Evolutionary conservation across 2,113 vertebrate species (phyloP).

Genomic region (Poecile atricapillus): DNA sequence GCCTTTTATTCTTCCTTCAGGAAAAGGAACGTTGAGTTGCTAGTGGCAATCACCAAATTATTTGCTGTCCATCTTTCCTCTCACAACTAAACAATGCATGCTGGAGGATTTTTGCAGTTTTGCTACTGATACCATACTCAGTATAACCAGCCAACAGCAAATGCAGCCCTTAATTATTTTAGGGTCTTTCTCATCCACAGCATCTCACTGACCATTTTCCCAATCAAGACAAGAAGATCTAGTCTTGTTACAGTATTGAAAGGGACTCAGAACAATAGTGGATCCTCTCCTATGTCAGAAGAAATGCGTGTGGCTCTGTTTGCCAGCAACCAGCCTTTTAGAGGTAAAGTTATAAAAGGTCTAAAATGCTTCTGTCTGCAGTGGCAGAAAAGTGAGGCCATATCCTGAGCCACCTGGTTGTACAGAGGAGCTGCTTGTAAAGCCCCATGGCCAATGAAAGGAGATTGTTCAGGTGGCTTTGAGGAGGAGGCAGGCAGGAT

Average conservation of each 20-base stretch:
- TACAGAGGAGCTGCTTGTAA: background rate
- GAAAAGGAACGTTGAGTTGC: background rate
- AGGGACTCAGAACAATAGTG: background rate
- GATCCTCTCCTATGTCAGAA: background rate
- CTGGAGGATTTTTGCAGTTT: background rate
- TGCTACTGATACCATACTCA: background rate
- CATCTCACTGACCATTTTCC: background rate
- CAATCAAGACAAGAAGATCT: background rate
- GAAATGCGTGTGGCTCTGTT: background rate
- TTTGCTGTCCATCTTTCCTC: background rate
- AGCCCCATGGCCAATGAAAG: conserved; percentile 62
- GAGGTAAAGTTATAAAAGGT: background rate
- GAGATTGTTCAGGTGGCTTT: conserved; percentile 68
- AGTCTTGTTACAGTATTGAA: background rate
- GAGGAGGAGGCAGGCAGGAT: conserved; percentile 28
- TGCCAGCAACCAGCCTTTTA: background rate
- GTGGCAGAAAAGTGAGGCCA: background rate
- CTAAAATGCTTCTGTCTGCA: background rate
- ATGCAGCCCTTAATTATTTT: background rate
- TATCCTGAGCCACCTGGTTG: background rate
- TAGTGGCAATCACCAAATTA: background rate
- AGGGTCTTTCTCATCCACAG: background rate
- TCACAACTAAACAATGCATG: background rate
- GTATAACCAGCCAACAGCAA: background rate
- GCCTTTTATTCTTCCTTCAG: background rate